Percentiles rank a stretch among this genome's conserved stretches.
Evolutionary conservation across 2,113 vertebrate species (phyloP).

Genomic region (Oryzias melastigma): DNA sequence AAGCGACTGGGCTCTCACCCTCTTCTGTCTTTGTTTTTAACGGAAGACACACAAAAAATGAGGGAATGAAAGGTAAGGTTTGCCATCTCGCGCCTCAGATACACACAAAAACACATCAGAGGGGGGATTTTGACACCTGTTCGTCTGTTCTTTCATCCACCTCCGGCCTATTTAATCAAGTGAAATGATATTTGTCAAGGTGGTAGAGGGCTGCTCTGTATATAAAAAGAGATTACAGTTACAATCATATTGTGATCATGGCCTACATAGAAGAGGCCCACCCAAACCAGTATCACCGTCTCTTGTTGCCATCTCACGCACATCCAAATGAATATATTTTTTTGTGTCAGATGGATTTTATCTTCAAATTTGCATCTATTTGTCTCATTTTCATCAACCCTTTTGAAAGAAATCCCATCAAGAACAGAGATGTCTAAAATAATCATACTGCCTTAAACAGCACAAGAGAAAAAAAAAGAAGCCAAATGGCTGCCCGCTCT

Average conservation of each 20-base stretch:
- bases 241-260: slow-evolving; percentile 43
- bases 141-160: slow-evolving; percentile 53
- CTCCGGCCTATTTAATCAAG: slow-evolving; percentile 57
- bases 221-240: slow-evolving; percentile 26
- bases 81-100: slow-evolving; percentile 20
- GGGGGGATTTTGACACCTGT: slow-evolving; percentile 72
- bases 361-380: slow-evolving; percentile 3
- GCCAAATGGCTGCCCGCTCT: slow-evolving; percentile 54
- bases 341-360: slow-evolving; percentile 5
- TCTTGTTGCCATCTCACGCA: slow-evolving; percentile 24
- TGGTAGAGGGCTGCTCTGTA: slow-evolving; percentile 39
- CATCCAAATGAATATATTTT: background rate
- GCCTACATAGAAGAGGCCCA: slow-evolving; percentile 68
- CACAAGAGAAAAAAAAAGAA: slow-evolving; percentile 28
- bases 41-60: slow-evolving; percentile 38
- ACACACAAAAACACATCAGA: slow-evolving; percentile 28
- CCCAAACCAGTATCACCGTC: slow-evolving; percentile 48
- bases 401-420: background rate
- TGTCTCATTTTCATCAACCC: background rate
- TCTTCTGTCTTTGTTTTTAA: background rate
- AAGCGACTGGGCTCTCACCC: slow-evolving; percentile 37
- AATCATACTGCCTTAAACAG: slow-evolving; percentile 23
- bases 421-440: slow-evolving; percentile 2
- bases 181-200: slow-evolving; percentile 54
- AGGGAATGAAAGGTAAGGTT: slow-evolving; percentile 70